Evolutionary conservation across 2,888 invertebrate species (phyloP).

Genomic region (Uropetala carovei): DNA sequence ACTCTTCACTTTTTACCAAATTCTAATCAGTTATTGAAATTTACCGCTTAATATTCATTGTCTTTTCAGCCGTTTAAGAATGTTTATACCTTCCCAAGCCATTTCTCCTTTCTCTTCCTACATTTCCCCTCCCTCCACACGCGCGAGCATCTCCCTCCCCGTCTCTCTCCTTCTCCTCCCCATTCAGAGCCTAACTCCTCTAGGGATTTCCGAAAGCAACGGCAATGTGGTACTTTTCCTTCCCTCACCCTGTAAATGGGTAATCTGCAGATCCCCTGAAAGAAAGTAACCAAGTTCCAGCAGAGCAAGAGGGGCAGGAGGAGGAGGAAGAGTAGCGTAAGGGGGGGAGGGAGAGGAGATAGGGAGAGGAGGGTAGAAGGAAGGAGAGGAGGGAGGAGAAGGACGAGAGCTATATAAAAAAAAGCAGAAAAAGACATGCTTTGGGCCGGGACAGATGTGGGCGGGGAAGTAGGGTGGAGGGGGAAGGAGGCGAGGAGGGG

Average conservation of each 20-base stretch:
- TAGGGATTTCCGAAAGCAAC: not conserved
- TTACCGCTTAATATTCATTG: no score
- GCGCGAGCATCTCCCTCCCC: not conserved
- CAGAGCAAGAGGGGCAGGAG: no score
- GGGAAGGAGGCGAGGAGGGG: not conserved
- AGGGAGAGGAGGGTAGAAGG: not conserved
- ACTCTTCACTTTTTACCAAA: no score
- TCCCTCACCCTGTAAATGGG: not conserved
- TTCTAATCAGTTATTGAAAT: no score
- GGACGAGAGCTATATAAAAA: not conserved
- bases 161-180: not conserved
- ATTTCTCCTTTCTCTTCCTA: no score
- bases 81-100: no score
- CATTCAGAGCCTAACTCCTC: not conserved
- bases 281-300: not conserved
- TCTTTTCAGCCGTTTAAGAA: no score
- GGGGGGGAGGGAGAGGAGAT: not conserved
- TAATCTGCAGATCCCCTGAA: not conserved
- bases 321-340: not conserved
- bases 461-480: conserved; percentile 16
- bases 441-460: conserved; percentile 30
- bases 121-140: no score
- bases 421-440: not conserved
- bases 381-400: not conserved
- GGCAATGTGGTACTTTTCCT: conserved; percentile 20